Evolutionary conservation across 2,888 invertebrate species (phyloP), one percentile per base, ranked within the genome.

Genomic region (Phyto melanocephala): DNA sequence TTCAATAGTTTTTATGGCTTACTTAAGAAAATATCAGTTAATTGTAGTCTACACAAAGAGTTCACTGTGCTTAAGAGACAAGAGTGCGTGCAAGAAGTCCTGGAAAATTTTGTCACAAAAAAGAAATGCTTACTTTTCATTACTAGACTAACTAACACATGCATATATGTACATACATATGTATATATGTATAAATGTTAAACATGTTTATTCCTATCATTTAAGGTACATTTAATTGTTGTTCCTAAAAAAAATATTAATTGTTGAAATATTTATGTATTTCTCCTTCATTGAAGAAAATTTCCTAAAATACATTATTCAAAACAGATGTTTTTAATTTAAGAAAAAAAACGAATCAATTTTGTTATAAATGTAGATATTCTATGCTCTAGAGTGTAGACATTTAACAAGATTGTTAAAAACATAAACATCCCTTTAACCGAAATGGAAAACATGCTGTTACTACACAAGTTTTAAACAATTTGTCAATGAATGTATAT

Each of bases 401-500:
- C 7, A 22, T 13, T 40, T 2, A 58, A 37, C 10, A 37, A 58
- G 8, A 37, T 22, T 60, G n/a, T 40, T 40, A n/a, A 37, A n/a
- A 40, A 60, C 40, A 58, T 13, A 20, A 15, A 10, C 37, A 8
- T 40, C 22, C 13, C 20, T 35, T 15, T 20, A 20, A 13, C 50
- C 20, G 20, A 4, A 17, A 33, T 56, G n/a, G 1, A 56, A 60
- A 72, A 72, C 52, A 72, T 62, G 62, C n/a, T n/a, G n/a, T 62
- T 72, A 17, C 47, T 62, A 24, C 24, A 42, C 45, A 58, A 17
- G 47, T 62, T 62, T 22, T 15, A 56, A 22, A 22, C 37, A 35
- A 62, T 72, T 72, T 22, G 40, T 62, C 52, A 50, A 52, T 50
- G 50, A 47, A 45, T n/a, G n/a, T n/a, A n/a, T n/a, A n/a, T n/a